Evolutionary conservation across 2,113 vertebrate species (phyloP).

Genomic region (Mola mola): DNA sequence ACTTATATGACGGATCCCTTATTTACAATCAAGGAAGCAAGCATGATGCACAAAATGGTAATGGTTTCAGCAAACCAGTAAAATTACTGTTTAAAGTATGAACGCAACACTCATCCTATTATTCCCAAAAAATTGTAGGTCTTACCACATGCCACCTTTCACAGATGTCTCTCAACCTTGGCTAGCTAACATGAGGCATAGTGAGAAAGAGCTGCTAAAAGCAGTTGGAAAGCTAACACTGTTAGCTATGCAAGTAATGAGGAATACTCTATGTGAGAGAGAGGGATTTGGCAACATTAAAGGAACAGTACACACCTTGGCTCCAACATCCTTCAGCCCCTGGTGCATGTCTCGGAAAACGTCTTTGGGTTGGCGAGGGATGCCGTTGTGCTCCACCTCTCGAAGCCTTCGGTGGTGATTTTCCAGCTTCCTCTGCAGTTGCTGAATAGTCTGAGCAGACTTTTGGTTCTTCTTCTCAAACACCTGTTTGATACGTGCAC

Average conservation of each 20-base stretch:
- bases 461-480: conserved; percentile 99
- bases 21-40: too few relatives aligned
- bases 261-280: not conserved
- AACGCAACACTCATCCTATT: not conserved
- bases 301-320: conserved; percentile 83
- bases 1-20: too few relatives aligned
- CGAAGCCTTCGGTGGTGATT: conserved; percentile 93
- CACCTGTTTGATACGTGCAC: conserved; percentile 96
- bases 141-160: not conserved
- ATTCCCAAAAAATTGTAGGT: not conserved
- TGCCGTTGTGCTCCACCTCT: conserved; percentile 95
- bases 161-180: not conserved
- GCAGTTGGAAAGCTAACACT: not conserved
- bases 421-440: conserved; percentile 95
- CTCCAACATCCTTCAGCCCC: conserved; percentile 95
- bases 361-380: conserved; percentile 94
- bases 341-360: conserved; percentile 98
- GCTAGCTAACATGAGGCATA: not conserved
- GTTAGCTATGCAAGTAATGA: not conserved
- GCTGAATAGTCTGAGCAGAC: conserved; percentile 94
- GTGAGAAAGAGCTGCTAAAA: not conserved
- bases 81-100: too few relatives aligned
- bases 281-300: not conserved
- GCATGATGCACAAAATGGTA: too few relatives aligned
- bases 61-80: too few relatives aligned